A percentile compares a stretch with the other conserved stretches of the same genome.
Conservation (phyloP, 2,113 vertebrate species). For the Tylochromis polylepis region DNA sequence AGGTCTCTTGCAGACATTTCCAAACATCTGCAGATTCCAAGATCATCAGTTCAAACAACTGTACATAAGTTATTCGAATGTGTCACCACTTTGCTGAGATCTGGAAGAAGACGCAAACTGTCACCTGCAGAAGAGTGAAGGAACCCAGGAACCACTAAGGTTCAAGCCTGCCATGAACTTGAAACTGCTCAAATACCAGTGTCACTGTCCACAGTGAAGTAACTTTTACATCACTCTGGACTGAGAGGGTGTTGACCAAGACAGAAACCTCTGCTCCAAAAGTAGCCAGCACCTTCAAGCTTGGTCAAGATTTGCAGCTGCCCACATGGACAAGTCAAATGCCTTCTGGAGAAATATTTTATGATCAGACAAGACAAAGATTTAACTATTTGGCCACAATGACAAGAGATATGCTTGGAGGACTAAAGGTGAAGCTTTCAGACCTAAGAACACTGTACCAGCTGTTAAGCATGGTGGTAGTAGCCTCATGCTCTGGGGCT, state of each 20-base stretch:
- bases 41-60: not conserved
- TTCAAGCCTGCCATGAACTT: not conserved
- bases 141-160: rapidly evolving
- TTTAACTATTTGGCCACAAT: not conserved
- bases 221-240: not conserved
- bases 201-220: not conserved
- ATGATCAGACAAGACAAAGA: not conserved
- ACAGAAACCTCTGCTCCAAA: not conserved
- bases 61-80: not conserved
- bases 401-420: not conserved
- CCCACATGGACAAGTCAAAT: not conserved
- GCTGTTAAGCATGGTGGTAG: not conserved
- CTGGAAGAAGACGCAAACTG: not conserved
- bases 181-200: rapidly evolving
- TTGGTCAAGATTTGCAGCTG: not conserved
- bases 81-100: not conserved
- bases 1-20: not conserved
- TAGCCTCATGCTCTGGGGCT: not conserved
- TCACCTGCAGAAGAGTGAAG: not conserved
- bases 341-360: not conserved
- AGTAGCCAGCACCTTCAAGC: not conserved
- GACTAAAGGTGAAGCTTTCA: not conserved
- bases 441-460: not conserved
- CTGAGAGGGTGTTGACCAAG: not conserved
- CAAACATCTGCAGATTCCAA: not conserved